Evolutionary conservation across 2,113 vertebrate genomes (phyloP).

Genomic region (Pungitius pungitius): DNA sequence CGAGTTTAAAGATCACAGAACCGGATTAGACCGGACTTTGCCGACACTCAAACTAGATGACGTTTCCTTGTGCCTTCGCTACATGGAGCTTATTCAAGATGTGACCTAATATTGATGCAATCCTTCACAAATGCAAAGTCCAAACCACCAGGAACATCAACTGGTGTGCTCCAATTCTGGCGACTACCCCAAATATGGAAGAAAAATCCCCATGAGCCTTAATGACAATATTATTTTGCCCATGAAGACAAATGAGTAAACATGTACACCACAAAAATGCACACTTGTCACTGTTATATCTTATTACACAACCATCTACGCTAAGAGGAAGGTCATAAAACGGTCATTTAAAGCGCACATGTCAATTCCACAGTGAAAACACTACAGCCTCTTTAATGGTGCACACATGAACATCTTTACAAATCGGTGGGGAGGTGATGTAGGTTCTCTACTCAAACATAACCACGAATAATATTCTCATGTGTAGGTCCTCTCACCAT

Average conservation of each 20-base stretch:
- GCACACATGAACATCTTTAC: neutral
- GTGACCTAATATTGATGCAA: neutral
- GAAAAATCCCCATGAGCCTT: too few species aligned
- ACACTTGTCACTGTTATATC: neutral
- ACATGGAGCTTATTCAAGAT: slow-evolving; percentile 5
- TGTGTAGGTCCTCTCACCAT: neutral
- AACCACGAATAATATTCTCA: neutral
- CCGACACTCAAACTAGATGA: neutral
- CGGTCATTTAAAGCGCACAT: neutral
- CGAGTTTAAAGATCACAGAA: neutral
- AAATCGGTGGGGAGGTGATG: neutral
- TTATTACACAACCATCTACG: neutral
- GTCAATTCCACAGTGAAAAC: neutral
- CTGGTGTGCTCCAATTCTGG: neutral
- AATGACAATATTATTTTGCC: neutral
- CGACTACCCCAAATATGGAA: neutral
- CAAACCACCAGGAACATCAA: neutral
- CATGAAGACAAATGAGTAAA: neutral
- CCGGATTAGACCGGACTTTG: neutral
- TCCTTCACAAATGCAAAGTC: neutral
- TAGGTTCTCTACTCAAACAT: slow-evolving; percentile 1
- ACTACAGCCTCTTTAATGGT: neutral
- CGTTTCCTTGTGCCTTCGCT: neutral
- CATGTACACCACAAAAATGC: neutral
- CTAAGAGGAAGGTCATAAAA: neutral